These are phyloP conservation scores for Pitta sordida DNA, from an alignment of 2,113 vertebrate species.

Conservation along the genomic window DNA sequence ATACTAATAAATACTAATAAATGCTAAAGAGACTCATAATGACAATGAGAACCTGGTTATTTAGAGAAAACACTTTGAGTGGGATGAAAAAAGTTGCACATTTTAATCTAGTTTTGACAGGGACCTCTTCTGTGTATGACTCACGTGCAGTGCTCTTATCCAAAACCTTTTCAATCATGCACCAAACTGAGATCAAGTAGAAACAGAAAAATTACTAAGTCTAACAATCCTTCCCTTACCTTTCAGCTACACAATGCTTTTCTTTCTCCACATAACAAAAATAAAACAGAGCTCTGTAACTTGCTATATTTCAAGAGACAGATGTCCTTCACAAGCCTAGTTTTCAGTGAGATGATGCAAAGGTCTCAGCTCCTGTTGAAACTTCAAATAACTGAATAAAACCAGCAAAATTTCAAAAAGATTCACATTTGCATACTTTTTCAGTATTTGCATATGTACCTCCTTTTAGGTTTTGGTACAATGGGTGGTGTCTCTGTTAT, in stretches of 20 bases:
- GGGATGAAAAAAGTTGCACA: background rate
- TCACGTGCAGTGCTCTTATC: background rate
- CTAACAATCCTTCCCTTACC: background rate
- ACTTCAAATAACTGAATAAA: background rate
- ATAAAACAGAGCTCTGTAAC: background rate
- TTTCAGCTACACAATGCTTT: background rate
- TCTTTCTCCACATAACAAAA: background rate
- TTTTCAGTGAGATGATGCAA: background rate
- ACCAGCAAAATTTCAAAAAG: background rate
- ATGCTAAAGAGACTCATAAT: background rate
- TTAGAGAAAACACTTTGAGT: background rate
- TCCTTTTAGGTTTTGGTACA: background rate
- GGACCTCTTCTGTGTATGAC: background rate
- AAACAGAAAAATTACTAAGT: background rate
- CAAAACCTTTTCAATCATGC: background rate
- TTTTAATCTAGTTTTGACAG: background rate
- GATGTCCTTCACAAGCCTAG: background rate
- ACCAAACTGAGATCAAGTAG: background rate
- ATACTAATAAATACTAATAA: background rate
- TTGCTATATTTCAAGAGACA: background rate
- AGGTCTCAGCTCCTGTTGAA: background rate
- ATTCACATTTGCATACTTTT: background rate
- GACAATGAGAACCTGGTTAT: background rate
- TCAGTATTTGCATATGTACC: background rate
- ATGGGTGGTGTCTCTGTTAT: background rate